Percentiles rank a stretch among this genome's conserved stretches.
Conservation (phyloP, 1,140 invertebrate genomes). For the Apis cerana region DNA sequence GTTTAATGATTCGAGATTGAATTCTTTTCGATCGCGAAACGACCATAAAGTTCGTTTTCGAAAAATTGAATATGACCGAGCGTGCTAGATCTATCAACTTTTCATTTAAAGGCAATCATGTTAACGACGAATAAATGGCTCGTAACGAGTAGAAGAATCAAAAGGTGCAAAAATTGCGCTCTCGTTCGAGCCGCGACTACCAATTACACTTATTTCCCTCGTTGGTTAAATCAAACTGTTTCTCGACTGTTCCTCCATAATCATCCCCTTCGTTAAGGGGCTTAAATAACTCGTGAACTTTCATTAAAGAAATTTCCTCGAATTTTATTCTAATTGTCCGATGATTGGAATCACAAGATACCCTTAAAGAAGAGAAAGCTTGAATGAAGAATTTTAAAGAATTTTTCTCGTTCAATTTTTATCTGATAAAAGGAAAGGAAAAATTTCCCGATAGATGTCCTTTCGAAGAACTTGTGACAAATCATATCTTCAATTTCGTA, state of each 20-base stretch:
- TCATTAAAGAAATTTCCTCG: not conserved
- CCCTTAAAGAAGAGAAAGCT: too few relatives aligned
- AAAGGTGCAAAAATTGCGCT: not conserved
- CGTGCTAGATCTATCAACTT: not conserved
- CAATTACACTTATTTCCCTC: not conserved
- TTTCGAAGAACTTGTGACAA: too few relatives aligned
- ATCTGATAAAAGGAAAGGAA: not conserved
- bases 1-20: too few relatives aligned
- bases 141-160: not conserved
- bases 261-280: not conserved
- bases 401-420: not conserved
- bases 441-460: too few relatives aligned
- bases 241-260: not conserved
- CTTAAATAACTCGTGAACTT: not conserved
- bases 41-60: too few relatives aligned
- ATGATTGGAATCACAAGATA: too few relatives aligned
- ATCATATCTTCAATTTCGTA: too few relatives aligned
- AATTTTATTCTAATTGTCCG: not conserved
- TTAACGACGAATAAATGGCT: constrained; percentile 3
- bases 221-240: not conserved
- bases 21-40: too few relatives aligned
- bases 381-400: too few relatives aligned
- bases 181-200: not conserved
- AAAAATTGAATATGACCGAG: not conserved
- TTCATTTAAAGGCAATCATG: not conserved